phyloP scores from a whole-genome alignment of 2,888 invertebrate species.

The Machimus atricapillus region DNA sequence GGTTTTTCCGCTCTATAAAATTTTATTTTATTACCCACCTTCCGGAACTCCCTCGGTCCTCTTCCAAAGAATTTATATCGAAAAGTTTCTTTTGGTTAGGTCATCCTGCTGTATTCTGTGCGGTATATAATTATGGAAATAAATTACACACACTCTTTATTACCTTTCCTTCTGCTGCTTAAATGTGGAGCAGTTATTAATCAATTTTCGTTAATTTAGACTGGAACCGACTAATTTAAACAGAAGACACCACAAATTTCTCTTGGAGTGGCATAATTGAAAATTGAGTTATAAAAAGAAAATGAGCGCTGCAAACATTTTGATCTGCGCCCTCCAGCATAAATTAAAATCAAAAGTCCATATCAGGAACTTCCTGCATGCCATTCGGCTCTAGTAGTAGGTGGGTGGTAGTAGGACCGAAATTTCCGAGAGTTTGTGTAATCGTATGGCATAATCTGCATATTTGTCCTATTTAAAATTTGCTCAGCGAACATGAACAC shows the following conservation, averaged over 20 bases:
- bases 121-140: background rate
- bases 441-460: constrained; percentile 31
- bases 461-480: constrained; percentile 32
- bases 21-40: background rate
- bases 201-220: background rate
- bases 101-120: background rate
- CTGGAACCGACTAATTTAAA: background rate
- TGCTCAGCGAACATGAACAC: background rate
- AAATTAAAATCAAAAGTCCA: constrained; percentile 15
- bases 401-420: background rate
- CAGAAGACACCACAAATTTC: background rate
- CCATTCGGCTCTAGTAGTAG: background rate
- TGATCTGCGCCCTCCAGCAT: background rate
- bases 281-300: background rate
- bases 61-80: background rate
- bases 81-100: background rate
- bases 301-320: background rate
- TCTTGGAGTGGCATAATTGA: background rate
- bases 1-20: background rate
- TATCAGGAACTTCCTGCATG: background rate
- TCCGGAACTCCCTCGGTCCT: background rate
- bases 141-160: background rate
- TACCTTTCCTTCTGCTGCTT: background rate
- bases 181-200: background rate
- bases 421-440: constrained; percentile 27